phyloP scores from a whole-genome alignment of 2,113 vertebrate genomes.

The Calidris pugnax region DNA sequence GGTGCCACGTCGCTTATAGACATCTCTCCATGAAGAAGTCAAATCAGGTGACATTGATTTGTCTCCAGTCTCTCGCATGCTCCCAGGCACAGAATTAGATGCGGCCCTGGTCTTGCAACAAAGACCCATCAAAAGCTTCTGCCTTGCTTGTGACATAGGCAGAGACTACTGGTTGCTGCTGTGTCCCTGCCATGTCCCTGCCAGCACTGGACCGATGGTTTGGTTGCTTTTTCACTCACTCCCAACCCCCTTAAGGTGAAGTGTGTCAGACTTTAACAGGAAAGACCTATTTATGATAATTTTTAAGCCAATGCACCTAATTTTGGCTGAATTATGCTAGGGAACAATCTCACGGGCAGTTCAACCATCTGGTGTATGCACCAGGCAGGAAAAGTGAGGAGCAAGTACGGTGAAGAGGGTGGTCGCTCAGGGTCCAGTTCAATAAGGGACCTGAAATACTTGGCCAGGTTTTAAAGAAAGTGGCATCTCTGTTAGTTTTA shows the following conservation, averaged over 20 bases:
- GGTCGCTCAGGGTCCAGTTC: not conserved
- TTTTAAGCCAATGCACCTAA: not conserved
- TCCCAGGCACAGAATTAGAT: not conserved
- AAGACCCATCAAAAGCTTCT: not conserved
- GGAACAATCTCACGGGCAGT: not conserved
- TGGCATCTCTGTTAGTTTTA: not conserved
- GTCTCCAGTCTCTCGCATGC: accelerated
- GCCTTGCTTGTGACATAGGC: not conserved
- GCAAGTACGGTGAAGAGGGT: not conserved
- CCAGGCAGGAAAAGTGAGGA: not conserved
- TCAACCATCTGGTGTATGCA: not conserved
- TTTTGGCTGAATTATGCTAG: not conserved
- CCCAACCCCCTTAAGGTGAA: not conserved
- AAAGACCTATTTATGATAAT: not conserved
- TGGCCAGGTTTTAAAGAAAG: not conserved
- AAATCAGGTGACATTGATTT: not conserved
- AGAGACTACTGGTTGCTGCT: not conserved
- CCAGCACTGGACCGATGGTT: not conserved
- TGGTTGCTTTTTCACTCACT: not conserved
- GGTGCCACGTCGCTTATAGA: not conserved
- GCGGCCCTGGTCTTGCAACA: not conserved
- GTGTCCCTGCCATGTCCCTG: not conserved
- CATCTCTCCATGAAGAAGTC: not conserved
- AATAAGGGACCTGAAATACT: not conserved
- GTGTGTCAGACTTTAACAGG: not conserved